These are phyloP conservation scores for Clarias magur DNA, from an alignment of 2,113 vertebrate genomes.

Conservation along the genomic window DNA sequence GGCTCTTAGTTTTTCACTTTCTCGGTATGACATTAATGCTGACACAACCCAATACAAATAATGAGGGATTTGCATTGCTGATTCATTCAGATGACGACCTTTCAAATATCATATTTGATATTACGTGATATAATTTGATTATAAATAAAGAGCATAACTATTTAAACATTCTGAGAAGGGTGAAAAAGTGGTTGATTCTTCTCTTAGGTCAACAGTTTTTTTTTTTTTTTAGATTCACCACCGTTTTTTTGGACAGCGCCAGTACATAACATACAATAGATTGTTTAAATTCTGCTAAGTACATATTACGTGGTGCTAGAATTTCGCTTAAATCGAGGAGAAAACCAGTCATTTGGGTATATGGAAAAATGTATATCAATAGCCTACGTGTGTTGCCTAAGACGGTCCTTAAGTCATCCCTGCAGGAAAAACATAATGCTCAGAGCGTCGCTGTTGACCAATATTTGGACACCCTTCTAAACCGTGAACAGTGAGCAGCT, in stretches of 20 bases:
- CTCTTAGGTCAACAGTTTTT: neutral
- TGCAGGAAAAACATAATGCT: slow-evolving; percentile 8
- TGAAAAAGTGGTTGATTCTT: neutral
- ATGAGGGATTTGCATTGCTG: neutral
- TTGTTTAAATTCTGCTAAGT: neutral
- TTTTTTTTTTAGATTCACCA: neutral
- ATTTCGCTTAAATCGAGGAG: neutral
- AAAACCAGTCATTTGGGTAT: too few relatives aligned
- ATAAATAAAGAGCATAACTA: too few relatives aligned
- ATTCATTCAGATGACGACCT: neutral
- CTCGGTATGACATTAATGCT: neutral
- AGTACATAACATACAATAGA: neutral
- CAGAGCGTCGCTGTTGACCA: slow-evolving; percentile 49
- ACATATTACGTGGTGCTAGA: neutral
- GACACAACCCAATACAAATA: neutral
- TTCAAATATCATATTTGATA: neutral
- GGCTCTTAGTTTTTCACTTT: too few relatives aligned
- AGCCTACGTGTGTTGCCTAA: neutral
- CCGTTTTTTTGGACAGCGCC: neutral
- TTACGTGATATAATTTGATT: too few relatives aligned
- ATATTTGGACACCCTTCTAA: neutral
- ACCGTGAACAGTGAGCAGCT: neutral
- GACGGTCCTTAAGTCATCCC: neutral
- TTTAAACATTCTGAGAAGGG: neutral
- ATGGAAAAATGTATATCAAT: too few relatives aligned